phyloP scores from a whole-genome alignment of 1,140 invertebrate genomes.

The Euwallacea similis region DNA sequence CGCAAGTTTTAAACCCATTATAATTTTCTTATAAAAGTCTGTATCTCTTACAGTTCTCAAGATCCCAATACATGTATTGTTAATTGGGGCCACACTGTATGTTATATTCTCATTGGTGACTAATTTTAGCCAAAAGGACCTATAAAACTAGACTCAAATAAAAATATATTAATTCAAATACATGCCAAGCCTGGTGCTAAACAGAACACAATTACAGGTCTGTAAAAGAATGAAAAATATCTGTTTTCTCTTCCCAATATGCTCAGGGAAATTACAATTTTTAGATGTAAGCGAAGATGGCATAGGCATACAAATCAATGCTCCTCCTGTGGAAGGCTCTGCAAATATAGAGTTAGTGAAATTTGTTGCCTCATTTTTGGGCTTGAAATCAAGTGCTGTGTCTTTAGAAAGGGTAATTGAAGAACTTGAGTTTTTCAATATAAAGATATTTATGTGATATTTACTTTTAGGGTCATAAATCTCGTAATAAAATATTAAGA shows the following conservation, averaged over 20 bases:
- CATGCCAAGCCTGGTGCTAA: constrained; percentile 78
- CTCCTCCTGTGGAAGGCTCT: constrained; percentile 74
- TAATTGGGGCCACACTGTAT: too few relatives aligned
- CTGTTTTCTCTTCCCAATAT: not conserved
- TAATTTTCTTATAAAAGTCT: too few relatives aligned
- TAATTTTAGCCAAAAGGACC: constrained; percentile 49
- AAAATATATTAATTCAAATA: constrained; percentile 67
- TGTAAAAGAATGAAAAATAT: not conserved
- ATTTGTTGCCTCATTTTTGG: constrained; percentile 66
- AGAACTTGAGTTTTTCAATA: not conserved
- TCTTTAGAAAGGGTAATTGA: constrained; percentile 62
- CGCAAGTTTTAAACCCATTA: too few relatives aligned
- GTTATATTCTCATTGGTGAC: too few relatives aligned
- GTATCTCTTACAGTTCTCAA: too few relatives aligned
- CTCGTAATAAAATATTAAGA: constrained; percentile 56
- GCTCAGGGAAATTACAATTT: constrained; percentile 8
- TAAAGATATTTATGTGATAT: constrained; percentile 4
- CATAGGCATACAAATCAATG: constrained; percentile 66
- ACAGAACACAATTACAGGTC: constrained; percentile 70
- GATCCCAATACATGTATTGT: too few relatives aligned
- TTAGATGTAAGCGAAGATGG: constrained; percentile 44
- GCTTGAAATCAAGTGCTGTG: constrained; percentile 66
- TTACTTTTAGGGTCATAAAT: constrained; percentile 56
- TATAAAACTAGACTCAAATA: constrained; percentile 60
- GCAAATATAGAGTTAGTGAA: constrained; percentile 73